Evolutionary conservation across 2,797 vertebrate genomes (phyloP).

Genomic region (Cossypha polioptera): DNA sequence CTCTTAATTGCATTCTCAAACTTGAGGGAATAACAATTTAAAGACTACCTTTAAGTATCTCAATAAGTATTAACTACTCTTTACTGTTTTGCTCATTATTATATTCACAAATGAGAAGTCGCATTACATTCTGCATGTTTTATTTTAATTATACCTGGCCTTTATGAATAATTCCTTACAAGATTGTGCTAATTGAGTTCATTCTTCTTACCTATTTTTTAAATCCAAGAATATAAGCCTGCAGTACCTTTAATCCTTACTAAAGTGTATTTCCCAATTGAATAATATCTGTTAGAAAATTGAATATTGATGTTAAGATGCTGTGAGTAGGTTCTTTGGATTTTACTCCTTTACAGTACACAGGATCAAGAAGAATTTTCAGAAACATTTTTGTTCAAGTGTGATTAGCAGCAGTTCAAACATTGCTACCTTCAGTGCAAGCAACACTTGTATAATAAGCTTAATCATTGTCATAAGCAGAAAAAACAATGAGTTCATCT

Average conservation of each 20-base stretch:
- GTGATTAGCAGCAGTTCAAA: not conserved
- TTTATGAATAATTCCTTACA: conserved; percentile 41
- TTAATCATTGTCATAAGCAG: not conserved
- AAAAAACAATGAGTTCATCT: not conserved
- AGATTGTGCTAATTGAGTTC: conserved; percentile 25
- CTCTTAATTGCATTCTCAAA: conserved; percentile 26
- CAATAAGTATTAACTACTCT: not conserved
- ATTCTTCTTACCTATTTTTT: not conserved
- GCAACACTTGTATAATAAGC: not conserved
- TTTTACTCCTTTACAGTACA: not conserved
- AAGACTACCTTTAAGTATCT: conserved; percentile 20
- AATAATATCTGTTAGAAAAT: not conserved
- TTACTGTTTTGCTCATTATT: not conserved
- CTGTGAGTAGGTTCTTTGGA: not conserved
- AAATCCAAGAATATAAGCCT: conserved; percentile 25
- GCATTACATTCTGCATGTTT: not conserved
- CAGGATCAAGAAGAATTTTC: not conserved
- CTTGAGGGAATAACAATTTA: conserved; percentile 37
- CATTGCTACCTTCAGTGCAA: not conserved
- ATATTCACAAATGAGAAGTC: not conserved
- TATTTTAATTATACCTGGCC: conserved; percentile 30
- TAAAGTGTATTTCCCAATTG: not conserved
- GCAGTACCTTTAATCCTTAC: not conserved
- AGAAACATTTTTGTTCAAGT: not conserved
- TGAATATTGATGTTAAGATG: not conserved